Percentiles rank a stretch among this genome's conserved stretches.
Evolutionary conservation across 35 echinoderm and acorn worm genomes (phyloP).

Genomic region (Eucidaris tribuloides): DNA sequence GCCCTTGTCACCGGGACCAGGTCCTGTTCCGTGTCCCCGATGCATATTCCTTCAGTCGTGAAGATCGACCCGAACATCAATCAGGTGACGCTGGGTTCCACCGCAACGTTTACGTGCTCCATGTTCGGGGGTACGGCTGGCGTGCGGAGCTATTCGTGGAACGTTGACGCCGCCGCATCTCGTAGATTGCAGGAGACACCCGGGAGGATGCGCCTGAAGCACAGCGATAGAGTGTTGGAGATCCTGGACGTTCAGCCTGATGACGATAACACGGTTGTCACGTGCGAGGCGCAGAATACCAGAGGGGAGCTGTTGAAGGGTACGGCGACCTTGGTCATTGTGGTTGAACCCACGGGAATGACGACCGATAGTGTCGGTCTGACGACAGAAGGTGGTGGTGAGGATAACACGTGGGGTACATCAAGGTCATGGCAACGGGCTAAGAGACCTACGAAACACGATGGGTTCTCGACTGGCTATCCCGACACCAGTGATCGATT

Average conservation of each 20-base stretch:
- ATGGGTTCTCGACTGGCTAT: not conserved
- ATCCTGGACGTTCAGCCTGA: not conserved
- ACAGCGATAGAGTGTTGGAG: slow-evolving; percentile 1
- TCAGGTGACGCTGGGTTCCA: not conserved
- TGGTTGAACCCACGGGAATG: not conserved
- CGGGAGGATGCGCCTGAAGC: slow-evolving; percentile 5
- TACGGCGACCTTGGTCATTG: not conserved
- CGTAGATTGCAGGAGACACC: not conserved
- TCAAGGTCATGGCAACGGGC: not conserved
- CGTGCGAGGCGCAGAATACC: not conserved
- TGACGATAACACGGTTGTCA: not conserved
- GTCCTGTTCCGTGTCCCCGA: not conserved
- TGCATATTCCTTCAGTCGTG: not conserved
- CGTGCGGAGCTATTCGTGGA: slow-evolving; percentile 5
- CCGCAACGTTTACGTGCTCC: not conserved
- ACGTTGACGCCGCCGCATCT: not conserved
- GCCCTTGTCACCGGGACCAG: not conserved
- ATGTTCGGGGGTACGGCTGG: not conserved
- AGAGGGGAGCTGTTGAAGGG: slow-evolving; percentile 1
- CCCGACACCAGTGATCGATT: too few relatives aligned
- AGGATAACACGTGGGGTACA: too few relatives aligned
- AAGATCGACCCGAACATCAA: not conserved
- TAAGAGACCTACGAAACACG: not conserved
- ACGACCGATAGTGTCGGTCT: not conserved
- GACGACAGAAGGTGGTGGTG: not conserved